Evolutionary conservation across 2,797 vertebrate genomes (phyloP).

Genomic region (Schizopygopsis malacanthus): DNA sequence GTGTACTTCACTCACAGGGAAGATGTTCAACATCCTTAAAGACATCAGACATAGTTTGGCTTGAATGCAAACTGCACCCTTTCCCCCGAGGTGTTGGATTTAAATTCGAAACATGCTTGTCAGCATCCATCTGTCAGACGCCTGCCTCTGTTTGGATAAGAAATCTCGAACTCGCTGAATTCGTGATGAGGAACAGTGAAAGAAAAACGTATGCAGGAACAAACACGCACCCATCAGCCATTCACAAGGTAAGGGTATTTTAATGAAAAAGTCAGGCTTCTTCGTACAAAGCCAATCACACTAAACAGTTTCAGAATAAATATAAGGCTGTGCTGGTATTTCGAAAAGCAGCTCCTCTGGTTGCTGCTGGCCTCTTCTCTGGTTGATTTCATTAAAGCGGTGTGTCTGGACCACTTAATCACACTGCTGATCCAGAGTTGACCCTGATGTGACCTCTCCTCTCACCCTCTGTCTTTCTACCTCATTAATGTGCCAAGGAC

Average conservation of each 20-base stretch:
- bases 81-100: constrained; percentile 52
- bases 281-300: constrained; percentile 45
- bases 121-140: constrained; percentile 58
- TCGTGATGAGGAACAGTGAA: constrained; percentile 59
- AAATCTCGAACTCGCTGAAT: constrained; percentile 60
- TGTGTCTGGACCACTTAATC: constrained; percentile 46
- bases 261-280: constrained; percentile 51
- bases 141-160: constrained; percentile 58
- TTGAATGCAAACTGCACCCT: constrained; percentile 51
- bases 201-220: constrained; percentile 15
- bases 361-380: constrained; percentile 30
- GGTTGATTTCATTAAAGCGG: constrained; percentile 62
- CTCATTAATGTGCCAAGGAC: constrained; percentile 64
- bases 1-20: constrained; percentile 21
- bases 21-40: constrained; percentile 55
- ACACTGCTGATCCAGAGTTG: constrained; percentile 43
- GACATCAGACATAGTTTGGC: constrained; percentile 50
- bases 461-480: constrained; percentile 48
- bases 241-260: constrained; percentile 49
- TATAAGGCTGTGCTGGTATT: constrained; percentile 17
- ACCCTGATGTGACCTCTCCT: constrained; percentile 51
- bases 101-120: constrained; percentile 62
- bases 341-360: constrained; percentile 42
- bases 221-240: constrained; percentile 41
- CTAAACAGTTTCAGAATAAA: constrained; percentile 50